Evolutionary conservation across 2,888 invertebrate genomes (phyloP).

Genomic region (Meta bourneti): DNA sequence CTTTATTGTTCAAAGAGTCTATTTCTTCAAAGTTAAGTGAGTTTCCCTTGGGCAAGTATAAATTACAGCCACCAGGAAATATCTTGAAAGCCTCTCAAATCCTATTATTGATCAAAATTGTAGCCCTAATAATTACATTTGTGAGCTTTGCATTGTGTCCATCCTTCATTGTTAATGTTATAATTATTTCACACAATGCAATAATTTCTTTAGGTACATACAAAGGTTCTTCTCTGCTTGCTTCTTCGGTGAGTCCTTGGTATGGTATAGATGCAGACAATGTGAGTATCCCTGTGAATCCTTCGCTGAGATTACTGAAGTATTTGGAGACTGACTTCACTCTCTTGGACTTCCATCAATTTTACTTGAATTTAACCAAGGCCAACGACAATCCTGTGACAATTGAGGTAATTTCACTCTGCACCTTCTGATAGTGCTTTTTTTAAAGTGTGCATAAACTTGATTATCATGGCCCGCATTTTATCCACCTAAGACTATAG

Average conservation of each 20-base stretch:
- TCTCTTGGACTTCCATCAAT: constrained; percentile 60
- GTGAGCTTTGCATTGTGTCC: too few relatives aligned
- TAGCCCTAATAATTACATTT: too few relatives aligned
- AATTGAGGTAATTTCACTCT: background rate
- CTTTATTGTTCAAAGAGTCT: too few relatives aligned
- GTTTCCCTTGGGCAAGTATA: too few relatives aligned
- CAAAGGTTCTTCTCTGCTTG: constrained; percentile 56
- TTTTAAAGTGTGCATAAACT: too few relatives aligned
- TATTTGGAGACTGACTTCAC: constrained; percentile 12
- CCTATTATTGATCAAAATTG: too few relatives aligned
- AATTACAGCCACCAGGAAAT: too few relatives aligned
- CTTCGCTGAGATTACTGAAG: constrained; percentile 53
- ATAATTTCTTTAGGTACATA: constrained; percentile 31
- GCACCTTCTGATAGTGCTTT: background rate
- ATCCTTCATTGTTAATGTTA: background rate
- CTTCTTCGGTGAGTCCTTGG: constrained; percentile 71
- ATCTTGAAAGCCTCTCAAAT: too few relatives aligned
- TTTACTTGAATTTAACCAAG: constrained; percentile 64
- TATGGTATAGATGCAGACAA: constrained; percentile 16
- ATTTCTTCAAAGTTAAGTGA: too few relatives aligned
- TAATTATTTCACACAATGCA: background rate
- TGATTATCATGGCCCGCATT: too few relatives aligned
- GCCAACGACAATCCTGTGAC: constrained; percentile 12
- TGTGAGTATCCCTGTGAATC: constrained; percentile 61
- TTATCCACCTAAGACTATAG: too few relatives aligned